Percentiles rank a stretch among this genome's conserved stretches.
phyloP scores from a whole-genome alignment of 2,888 invertebrate genomes.

The Brachycybe producta region DNA sequence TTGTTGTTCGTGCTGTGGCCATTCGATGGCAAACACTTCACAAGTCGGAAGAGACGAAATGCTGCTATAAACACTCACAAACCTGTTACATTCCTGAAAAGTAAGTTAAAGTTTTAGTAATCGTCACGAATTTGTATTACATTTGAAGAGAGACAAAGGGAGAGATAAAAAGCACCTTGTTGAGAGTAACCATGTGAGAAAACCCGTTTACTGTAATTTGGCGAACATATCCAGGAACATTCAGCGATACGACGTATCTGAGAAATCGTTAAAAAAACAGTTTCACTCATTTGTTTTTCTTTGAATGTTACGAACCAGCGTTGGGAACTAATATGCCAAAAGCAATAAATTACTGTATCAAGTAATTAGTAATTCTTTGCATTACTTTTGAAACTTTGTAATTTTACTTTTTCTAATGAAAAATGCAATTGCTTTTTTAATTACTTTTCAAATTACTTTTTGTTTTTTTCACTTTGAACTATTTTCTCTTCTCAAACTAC shows the following conservation, averaged over 20 bases:
- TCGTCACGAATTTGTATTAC: no score
- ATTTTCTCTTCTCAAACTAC: no score
- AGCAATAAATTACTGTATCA: no score
- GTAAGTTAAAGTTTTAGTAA: background rate
- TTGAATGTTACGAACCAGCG: no score
- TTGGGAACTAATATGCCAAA: no score
- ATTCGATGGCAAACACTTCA: slow-evolving; percentile 50
- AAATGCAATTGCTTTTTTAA: no score
- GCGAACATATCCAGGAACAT: slow-evolving; percentile 42
- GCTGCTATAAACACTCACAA: slow-evolving; percentile 56
- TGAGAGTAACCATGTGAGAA: slow-evolving; percentile 70
- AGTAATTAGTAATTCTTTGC: no score
- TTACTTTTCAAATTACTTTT: background rate
- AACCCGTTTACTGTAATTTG: slow-evolving; percentile 69
- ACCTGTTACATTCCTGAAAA: slow-evolving; percentile 44
- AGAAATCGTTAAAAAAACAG: slow-evolving; percentile 18
- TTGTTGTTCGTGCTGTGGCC: slow-evolving; percentile 37
- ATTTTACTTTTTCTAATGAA: no score
- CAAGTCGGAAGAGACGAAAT: slow-evolving; percentile 67
- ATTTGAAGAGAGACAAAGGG: no score
- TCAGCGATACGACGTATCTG: slow-evolving; percentile 32
- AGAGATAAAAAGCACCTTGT: slow-evolving; percentile 46
- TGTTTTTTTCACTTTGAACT: background rate
- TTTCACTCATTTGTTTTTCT: no score
- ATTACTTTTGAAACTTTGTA: no score